Percentiles rank a stretch among this genome's conserved stretches.
Conservation (phyloP, 2,888 invertebrate genomes). For the Deilephila porcellus region DNA sequence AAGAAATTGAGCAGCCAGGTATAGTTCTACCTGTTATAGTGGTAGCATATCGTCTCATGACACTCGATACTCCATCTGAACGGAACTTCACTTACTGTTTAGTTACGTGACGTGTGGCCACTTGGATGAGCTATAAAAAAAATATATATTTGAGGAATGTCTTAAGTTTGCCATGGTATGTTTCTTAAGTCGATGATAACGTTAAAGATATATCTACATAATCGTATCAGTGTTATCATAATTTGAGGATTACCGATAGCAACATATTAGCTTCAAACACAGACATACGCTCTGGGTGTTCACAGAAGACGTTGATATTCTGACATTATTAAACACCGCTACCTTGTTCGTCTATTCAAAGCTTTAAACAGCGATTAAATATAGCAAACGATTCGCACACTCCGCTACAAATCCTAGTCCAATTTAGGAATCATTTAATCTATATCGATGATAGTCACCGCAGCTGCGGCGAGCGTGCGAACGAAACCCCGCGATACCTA, state of each 20-base stretch:
- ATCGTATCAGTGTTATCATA: too few species aligned
- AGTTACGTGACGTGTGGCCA: too few species aligned
- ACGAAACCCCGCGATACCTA: conserved; percentile 16
- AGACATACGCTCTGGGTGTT: background rate
- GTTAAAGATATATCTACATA: too few species aligned
- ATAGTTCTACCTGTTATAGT: background rate
- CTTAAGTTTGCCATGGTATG: too few species aligned
- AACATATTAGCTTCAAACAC: too few species aligned
- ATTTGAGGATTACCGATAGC: too few species aligned
- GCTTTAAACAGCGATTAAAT: background rate
- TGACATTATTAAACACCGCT: background rate
- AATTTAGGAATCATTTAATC: conserved; percentile 12
- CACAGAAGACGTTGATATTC: background rate
- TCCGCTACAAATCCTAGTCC: background rate
- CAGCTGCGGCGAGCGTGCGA: conserved; percentile 13
- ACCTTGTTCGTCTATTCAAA: background rate
- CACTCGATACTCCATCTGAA: too few species aligned
- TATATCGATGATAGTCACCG: background rate
- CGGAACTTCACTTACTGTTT: too few species aligned
- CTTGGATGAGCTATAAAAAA: too few species aligned
- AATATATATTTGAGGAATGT: too few species aligned
- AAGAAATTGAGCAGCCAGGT: background rate
- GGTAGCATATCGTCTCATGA: background rate
- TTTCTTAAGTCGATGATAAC: too few species aligned
- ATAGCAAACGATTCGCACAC: conserved; percentile 2